Evolutionary conservation across 2,113 vertebrate genomes (phyloP).

Genomic region (Hipposideros armiger): DNA sequence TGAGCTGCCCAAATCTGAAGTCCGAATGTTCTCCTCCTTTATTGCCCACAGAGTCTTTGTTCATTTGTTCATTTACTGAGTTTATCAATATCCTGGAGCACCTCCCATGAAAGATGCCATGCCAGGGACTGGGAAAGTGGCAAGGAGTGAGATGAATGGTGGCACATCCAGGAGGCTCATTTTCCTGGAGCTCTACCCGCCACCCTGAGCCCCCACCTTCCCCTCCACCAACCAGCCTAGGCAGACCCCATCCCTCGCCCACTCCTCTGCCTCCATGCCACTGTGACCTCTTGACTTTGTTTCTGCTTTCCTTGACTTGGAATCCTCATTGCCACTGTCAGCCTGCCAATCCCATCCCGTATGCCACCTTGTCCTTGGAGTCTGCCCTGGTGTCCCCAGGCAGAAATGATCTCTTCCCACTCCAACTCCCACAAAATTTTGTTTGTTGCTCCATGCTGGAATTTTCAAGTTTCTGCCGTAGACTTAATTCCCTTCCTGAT

Average conservation of each 20-base stretch:
- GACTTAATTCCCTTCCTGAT: background rate
- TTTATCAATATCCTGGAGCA: background rate
- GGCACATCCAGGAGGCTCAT: background rate
- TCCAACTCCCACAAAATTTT: background rate
- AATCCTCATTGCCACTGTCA: background rate
- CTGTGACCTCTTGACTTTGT: background rate
- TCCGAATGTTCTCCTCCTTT: background rate
- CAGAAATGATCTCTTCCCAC: background rate
- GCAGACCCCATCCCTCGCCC: background rate
- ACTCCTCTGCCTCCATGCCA: background rate
- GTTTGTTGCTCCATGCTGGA: background rate
- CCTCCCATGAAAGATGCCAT: background rate
- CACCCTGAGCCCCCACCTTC: background rate
- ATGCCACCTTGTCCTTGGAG: background rate
- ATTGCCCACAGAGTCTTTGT: background rate
- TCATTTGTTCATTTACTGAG: background rate
- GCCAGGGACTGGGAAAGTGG: background rate
- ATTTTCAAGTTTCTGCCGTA: background rate
- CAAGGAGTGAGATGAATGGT: rapidly evolving
- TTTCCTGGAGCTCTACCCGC: background rate
- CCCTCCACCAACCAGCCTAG: background rate
- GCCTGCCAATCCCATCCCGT: background rate
- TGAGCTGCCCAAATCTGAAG: background rate
- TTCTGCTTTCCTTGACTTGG: background rate
- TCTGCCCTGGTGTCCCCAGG: background rate